Base-by-base conservation (phyloP, 2,888 invertebrate genomes). In the Tetranychus piercei region DNA sequence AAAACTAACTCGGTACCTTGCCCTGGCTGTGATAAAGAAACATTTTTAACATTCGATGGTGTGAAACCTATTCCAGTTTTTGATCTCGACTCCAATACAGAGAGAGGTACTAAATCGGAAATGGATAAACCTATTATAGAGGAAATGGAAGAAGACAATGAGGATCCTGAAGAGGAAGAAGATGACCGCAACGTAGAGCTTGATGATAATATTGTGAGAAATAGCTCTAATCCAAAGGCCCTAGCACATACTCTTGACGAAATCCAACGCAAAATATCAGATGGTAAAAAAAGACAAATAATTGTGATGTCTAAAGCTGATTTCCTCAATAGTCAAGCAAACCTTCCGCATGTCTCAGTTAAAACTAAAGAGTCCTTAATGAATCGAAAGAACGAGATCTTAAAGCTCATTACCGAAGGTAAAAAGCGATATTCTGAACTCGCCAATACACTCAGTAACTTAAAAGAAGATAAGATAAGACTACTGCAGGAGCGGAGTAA, bases 1-100 rank as follows among this genome's bases (percentile, higher is more conserved):
- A 44, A 65, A 34, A 67, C 73, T 34, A 44, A 22, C 5, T 20
- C 67, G n/a, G 67, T 73, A 18, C 73, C 73, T 23, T 73, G 73
- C 43, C 73, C 73, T 9, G 66, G 44, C 20, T 73, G 73, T 69
- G 73, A 73, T 67, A 23, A 69, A 22, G n/a, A 67, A 69, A 66
- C 15, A 44, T 22, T n/a, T n/a, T 43, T 45, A 34, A n/a, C 45
- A 43, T 23, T 43, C 18, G 73, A 73, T 22, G 64, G 18, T 23
- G 44, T 55, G 9, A 55, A 55, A 15, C 15, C 55, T 15, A 9
- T 55, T 55, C 55, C 55, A 55, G 55, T 55, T 15, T 55, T 15
- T 55, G 55, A 55, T 55, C 55, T 55, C 55, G 55, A 55, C 55
- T 55, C 55, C 2, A 55, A 55, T 6, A 2, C 55, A 55, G 55